Evolutionary conservation across 2,113 vertebrate species (phyloP).

Genomic region (Lophotis ruficrista): DNA sequence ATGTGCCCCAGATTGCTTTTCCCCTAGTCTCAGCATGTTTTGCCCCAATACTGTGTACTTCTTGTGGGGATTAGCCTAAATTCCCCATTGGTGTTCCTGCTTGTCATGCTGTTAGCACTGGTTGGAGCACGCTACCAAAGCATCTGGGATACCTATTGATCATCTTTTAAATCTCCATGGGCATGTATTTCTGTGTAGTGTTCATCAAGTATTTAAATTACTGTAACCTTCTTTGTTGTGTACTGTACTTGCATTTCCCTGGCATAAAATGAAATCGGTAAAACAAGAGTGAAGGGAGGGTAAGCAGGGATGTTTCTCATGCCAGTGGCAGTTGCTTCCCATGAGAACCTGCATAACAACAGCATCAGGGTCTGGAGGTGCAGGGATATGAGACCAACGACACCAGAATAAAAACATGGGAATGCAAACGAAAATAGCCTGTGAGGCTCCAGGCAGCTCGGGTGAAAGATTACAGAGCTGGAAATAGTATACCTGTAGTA

Average conservation of each 20-base stretch:
- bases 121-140: rapidly evolving
- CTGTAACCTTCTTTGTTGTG: not conserved
- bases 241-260: not conserved
- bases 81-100: not conserved
- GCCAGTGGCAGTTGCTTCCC: not conserved
- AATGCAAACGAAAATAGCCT: not conserved
- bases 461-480: not conserved
- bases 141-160: not conserved
- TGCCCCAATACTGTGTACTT: not conserved
- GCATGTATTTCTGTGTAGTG: not conserved
- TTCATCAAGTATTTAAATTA: not conserved
- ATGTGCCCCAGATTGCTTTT: not conserved
- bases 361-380: not conserved
- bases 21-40: not conserved
- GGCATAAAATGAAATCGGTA: not conserved
- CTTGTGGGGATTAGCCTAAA: not conserved
- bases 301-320: not conserved
- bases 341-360: not conserved
- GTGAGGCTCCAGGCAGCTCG: rapidly evolving
- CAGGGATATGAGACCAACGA: not conserved
- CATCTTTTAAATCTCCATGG: not conserved
- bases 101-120: not conserved
- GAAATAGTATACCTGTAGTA: not conserved
- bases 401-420: not conserved
- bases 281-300: not conserved